These are phyloP conservation scores for Arrhamphus sclerolepis DNA, from an alignment of 2,797 vertebrate species.

Conservation along the genomic window DNA sequence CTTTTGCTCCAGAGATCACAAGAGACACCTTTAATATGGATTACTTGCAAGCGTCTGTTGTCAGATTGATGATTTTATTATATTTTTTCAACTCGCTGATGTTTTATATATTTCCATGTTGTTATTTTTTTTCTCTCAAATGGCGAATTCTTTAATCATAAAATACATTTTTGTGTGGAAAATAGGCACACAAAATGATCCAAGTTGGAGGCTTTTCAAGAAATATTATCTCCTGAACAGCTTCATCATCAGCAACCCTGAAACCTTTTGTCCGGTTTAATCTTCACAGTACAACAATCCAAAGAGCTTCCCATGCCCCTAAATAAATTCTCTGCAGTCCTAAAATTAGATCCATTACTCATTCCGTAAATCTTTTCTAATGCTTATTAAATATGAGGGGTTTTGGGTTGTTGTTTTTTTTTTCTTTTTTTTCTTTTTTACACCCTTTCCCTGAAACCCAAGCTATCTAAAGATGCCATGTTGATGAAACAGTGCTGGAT, in stretches of 20 bases:
- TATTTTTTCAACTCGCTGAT: too few relatives aligned
- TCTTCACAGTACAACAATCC: conserved; percentile 48
- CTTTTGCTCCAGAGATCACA: too few relatives aligned
- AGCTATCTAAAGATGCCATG: conserved; percentile 41
- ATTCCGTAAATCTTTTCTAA: conserved; percentile 32
- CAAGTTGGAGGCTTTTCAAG: too few relatives aligned
- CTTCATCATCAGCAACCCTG: not conserved
- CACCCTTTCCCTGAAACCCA: conserved; percentile 15
- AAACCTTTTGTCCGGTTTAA: conserved; percentile 39
- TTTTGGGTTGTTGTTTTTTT: too few relatives aligned
- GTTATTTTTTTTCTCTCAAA: too few relatives aligned
- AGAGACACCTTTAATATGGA: too few relatives aligned
- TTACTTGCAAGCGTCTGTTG: too few relatives aligned
- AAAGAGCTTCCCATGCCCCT: conserved; percentile 24
- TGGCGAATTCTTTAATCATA: not conserved
- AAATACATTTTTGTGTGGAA: not conserved
- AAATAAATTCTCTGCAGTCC: conserved; percentile 35
- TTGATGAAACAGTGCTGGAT: conserved; percentile 56
- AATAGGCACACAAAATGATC: not conserved
- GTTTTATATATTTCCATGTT: too few relatives aligned
- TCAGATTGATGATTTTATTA: too few relatives aligned
- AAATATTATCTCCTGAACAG: too few relatives aligned
- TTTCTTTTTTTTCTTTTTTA: not conserved
- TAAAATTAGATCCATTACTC: conserved; percentile 58
- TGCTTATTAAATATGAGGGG: conserved; percentile 44